Evolutionary conservation across 2,888 invertebrate genomes (phyloP), one percentile per base, ranked within the genome.

Genomic region (Leptopilina syphax): DNA sequence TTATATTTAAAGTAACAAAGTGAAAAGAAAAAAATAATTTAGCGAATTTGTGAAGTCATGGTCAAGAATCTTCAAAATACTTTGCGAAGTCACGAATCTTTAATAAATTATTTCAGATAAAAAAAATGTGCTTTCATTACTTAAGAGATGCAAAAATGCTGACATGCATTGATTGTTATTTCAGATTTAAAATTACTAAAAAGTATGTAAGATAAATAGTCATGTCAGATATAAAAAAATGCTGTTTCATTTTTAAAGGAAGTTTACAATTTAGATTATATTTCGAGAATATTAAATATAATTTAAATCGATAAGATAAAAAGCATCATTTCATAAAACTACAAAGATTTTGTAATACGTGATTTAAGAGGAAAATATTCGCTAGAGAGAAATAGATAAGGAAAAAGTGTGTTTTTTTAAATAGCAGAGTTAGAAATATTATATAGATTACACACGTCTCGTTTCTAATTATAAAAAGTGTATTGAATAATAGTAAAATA

Each of bases 271-370:
- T 50, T 3, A 50, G 12, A 10, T 34, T 34, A 50, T 12, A 10
- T 50, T 50, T 50, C 12, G 57, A 54, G 27, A 34, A 50, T n/a
- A 12, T 9, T 34, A 34, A 6, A 27, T 24, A 13, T 34, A 27
- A 27, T 24, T 57, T 50, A 44, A 44, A 8, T 44, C 44, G 54
- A 73, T 73, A 34, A 57, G 70, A 73, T 73, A 73, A 34, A 27
- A 54, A 7, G 27, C 27, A 27, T 57, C 13, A 57, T 73, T 57
- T n/a, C 70, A 67, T 47, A 66, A 66, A 54, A 70, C 8, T 73
- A 68, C 44, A 50, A 60, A 65, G 27, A 78, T 50, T 76, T 54
- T 70, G 44, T 65, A 79, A 77, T 41, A n/a, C 1, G 57, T 34
- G 12, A 27, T 73, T 73, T 54, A 5, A 54, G 13, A 50, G 50